Base-by-base conservation (phyloP, 2,888 invertebrate genomes). In the Pherbina coryleti region DNA sequence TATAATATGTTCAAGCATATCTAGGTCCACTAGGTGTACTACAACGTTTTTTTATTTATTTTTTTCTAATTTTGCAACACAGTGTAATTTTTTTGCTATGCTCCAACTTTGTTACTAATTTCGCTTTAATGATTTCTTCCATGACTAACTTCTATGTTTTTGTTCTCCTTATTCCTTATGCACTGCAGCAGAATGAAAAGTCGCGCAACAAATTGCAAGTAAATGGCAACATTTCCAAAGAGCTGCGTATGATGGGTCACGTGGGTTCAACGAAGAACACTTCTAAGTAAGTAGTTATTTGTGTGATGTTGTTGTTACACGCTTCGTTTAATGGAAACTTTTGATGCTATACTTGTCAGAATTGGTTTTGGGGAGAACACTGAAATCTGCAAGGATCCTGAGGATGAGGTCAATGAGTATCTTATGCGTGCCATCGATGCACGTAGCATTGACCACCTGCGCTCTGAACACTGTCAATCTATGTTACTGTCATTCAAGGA, bases 381-480 rank as follows among this genome's bases (percentile, higher is more conserved):
- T 31, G 95, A 95, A 83, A 92, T 92, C 80, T 81, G 83, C 72
- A 95, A 95, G 88, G 94, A 95, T 88, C 95, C 96, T 0, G 96
- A 97, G 84, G 97, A 97, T 83, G 98, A 98, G 90, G 97, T 98
- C 28, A 98, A 98, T 88, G 98, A 98, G 84, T 98, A 98, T 90
- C 91, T 99, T 83, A 96, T 97, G 93, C 94, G 96, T 82, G 98
- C 98, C 17, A 98, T 98, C 82, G 98, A 98, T 89, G 98, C 98
- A 1, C 92, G 98, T 75, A 97, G 97, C 88, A 96, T 97, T 77
- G 97, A 98, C 90, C 93, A 95, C 73, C 92, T 98, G 75, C 92
- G 97, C 75, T 92, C 95, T 0, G 96, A 98, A 87, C 97, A 98
- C 89, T 98, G 98, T 89, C 93, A 93, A 75, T 94, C 95, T 0